Percentiles rank a stretch among this genome's conserved stretches.
These are phyloP conservation scores for Halcyon senegalensis DNA, from an alignment of 2,113 vertebrate species.

Conservation along the genomic window DNA sequence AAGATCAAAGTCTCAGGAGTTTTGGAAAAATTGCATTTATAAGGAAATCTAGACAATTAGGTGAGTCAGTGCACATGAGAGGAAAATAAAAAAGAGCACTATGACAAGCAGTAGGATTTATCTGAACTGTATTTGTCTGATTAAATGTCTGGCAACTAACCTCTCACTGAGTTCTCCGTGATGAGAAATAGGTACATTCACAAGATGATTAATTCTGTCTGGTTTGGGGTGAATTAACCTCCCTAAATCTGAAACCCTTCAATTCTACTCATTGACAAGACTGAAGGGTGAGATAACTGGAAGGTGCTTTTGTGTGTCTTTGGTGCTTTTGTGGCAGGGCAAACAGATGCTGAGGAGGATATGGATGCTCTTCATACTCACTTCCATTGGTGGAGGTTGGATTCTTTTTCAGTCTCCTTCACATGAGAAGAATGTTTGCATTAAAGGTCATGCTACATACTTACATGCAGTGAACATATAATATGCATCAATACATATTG, in stretches of 20 bases:
- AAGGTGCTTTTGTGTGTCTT: background rate
- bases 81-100: background rate
- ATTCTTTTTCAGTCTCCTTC: background rate
- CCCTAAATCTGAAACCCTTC: background rate
- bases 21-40: background rate
- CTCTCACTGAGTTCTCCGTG: background rate
- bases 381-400: background rate
- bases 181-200: background rate
- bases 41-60: background rate
- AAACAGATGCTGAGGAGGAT: background rate
- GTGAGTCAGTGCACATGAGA: background rate
- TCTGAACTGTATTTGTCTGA: background rate
- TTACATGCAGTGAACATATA: background rate
- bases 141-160: background rate
- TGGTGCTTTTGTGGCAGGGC: background rate
- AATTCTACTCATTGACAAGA: background rate
- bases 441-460: background rate
- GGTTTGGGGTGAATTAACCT: background rate
- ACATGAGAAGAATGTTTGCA: background rate
- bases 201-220: background rate
- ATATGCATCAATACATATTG: background rate
- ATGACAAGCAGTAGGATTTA: background rate
- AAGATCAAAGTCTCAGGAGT: background rate
- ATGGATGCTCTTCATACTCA: background rate
- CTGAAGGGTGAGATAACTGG: background rate